Evolutionary conservation across 2,113 vertebrate species (phyloP).

Genomic region (Maccullochella peelii): DNA sequence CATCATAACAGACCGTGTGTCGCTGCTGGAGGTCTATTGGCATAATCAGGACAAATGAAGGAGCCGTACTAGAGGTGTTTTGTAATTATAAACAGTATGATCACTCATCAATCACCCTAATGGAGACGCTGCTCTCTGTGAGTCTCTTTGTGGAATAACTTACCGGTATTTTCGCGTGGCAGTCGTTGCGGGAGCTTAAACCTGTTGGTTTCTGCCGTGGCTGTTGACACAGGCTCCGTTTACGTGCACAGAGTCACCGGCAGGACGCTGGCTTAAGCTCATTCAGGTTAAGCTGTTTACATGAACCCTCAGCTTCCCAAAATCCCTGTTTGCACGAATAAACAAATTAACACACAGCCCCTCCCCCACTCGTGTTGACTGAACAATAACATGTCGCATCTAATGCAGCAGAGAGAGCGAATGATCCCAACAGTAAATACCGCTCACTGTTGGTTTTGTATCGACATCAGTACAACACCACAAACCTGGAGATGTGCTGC

Average conservation of each 20-base stretch:
- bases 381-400: not conserved
- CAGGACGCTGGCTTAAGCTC: not conserved
- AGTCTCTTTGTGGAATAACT: constrained; percentile 47
- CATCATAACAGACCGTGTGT: not conserved
- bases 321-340: constrained; percentile 23
- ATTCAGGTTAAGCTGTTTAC: constrained; percentile 37
- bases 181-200: constrained; percentile 4
- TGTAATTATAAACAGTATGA: constrained; percentile 68
- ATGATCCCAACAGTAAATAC: constrained; percentile 21
- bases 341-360: constrained; percentile 13
- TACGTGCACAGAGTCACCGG: not conserved
- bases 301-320: not conserved
- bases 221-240: not conserved
- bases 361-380: not conserved
- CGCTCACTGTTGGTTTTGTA: not conserved
- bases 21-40: constrained; percentile 51
- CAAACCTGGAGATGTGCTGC: not conserved
- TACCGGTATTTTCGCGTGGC: constrained; percentile 18
- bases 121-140: constrained; percentile 53
- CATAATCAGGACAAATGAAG: constrained; percentile 71
- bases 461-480: not conserved
- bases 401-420: constrained; percentile 2
- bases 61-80: constrained; percentile 39
- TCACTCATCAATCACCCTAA: constrained; percentile 75
- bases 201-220: not conserved